A percentile compares a stretch with the other conserved stretches of the same genome.
Evolutionary conservation across 2,888 invertebrate species (phyloP).

Genomic region (Griposia aprilina): DNA sequence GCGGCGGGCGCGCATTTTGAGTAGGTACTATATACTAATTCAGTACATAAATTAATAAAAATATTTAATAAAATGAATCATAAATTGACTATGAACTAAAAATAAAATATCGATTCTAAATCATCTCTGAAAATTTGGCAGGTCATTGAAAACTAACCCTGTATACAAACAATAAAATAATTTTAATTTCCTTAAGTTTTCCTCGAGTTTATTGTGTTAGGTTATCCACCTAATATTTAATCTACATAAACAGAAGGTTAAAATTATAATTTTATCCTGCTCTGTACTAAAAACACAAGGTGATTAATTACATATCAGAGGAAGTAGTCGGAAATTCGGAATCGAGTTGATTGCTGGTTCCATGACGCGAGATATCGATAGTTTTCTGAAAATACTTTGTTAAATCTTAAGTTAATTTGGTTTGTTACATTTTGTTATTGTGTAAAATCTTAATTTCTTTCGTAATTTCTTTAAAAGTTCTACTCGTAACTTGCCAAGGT

Average conservation of each 20-base stretch:
- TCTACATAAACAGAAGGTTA: constrained; percentile 17
- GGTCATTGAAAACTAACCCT: too few species aligned
- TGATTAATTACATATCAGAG: not conserved
- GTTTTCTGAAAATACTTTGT: not conserved
- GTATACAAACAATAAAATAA: not conserved
- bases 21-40: too few species aligned
- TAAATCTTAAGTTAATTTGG: not conserved
- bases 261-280: not conserved
- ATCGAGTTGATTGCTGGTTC: not conserved
- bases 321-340: not conserved
- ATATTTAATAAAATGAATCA: too few species aligned
- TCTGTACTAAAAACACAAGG: not conserved
- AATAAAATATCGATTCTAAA: too few species aligned
- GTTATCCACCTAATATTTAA: too few species aligned
- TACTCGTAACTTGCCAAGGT: too few species aligned
- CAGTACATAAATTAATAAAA: too few species aligned
- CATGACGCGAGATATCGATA: not conserved
- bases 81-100: too few species aligned
- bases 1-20: too few species aligned
- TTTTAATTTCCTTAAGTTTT: constrained; percentile 1
- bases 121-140: too few species aligned
- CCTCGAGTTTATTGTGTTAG: too few species aligned
- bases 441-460: not conserved
- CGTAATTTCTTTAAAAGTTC: not conserved
- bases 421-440: not conserved